Conservation (phyloP, 2,888 invertebrate species). For the Homarus gammarus region DNA sequence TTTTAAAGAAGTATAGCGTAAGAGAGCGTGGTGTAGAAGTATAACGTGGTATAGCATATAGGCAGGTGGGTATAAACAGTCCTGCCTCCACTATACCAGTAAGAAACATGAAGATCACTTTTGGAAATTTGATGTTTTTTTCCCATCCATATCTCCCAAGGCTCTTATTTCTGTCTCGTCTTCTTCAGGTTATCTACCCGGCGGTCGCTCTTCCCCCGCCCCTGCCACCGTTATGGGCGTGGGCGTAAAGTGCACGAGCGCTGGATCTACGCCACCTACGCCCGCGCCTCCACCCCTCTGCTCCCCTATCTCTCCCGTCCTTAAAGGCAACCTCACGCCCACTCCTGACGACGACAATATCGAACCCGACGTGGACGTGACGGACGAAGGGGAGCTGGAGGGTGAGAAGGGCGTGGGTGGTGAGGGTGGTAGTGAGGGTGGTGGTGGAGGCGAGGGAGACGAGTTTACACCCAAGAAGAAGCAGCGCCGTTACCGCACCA, state of each 20-base stretch:
- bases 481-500: constrained; percentile 92
- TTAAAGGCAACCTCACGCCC: constrained; percentile 47
- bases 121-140: not conserved
- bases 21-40: too few species aligned
- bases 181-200: constrained; percentile 35
- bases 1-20: too few species aligned
- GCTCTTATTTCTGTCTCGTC: not conserved
- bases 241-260: constrained; percentile 41
- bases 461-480: constrained; percentile 82
- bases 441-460: constrained; percentile 39
- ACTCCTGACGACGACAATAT: constrained; percentile 64
- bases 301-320: constrained; percentile 40
- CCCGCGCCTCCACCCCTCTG: constrained; percentile 25
- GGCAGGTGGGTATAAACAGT: not conserved
- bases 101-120: not conserved
- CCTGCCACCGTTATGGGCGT: constrained; percentile 44
- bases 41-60: not conserved
- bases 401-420: constrained; percentile 55
- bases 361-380: constrained; percentile 73
- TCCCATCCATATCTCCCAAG: not conserved
- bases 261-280: constrained; percentile 32
- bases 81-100: not conserved
- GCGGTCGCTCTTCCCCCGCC: constrained; percentile 45
- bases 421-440: constrained; percentile 45
- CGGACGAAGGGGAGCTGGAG: constrained; percentile 65